Evolutionary conservation across 2,888 invertebrate species (phyloP), one percentile per base, ranked within the genome.

Genomic region (Lasioglossum pauxillum): DNA sequence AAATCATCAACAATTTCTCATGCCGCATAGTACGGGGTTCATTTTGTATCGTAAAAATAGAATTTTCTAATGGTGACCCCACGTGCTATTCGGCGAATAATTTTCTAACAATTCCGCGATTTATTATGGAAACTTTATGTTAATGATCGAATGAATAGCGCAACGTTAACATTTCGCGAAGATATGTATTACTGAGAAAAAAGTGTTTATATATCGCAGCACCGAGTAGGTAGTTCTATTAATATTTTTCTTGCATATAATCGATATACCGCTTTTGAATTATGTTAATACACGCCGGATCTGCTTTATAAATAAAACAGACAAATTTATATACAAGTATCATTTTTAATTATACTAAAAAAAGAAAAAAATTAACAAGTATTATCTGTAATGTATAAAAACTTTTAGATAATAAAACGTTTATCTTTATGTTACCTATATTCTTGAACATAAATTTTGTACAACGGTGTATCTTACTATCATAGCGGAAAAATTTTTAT

Each of bases 41-140:
- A 77, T 75, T 77, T 80, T 73, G 75, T 79, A 84, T 82, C 80
- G 82, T 84, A 88, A 88, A 90, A 88, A 86, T 86, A 87, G 86
- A 87, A 83, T 78, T 83, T 73, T 60, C 73, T 64, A 46, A 79
- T 74, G 72, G 49, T 78, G 75, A 77, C 73, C 78, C 78, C 78
- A 72, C 69, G 76, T 84, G 82, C 82, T 73, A 73, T 80, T 75
- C 75, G 44, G 73, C 35, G 60, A 80, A 75, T 35, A 77, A 77
- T 74, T 76, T 7, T 2, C n/a, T n/a, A n/a, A 12, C 7, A 19
- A 12, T 64, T 31, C 23, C 16, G 7, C 23, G 35, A 64, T 41
- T 73, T 44, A 80, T 85, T 38, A 19, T 8, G 1, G 14, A 71
- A 71, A 60, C 49, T 71, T 44, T 46, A 16, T 41, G 27, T 49